Evolutionary conservation across 2,888 invertebrate genomes (phyloP), one percentile per base, ranked within the genome.

Genomic region (Ormyrus pomaceus): DNA sequence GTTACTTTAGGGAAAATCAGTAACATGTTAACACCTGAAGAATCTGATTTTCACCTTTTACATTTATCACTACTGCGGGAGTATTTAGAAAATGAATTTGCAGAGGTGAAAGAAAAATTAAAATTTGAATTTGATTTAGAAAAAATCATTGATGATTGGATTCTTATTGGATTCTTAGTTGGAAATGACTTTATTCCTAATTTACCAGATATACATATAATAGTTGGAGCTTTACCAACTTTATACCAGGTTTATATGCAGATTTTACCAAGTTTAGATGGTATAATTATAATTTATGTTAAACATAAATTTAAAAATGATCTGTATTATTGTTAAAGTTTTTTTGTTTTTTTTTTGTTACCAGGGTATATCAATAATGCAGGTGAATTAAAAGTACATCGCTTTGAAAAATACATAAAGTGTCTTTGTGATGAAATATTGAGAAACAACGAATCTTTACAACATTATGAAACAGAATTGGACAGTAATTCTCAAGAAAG

Each of bases 141-240:
- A 88, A 95, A 95, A 83, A 94, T 99, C 75, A 97, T 99, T 46
- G 99, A 99, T 88, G 99, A 99, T 91, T 99, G 99, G 99, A 95
- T 99, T 45, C 91, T 99, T 10, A 97, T 99, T 97, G 97, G 98
- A 0, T 99, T 99, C 90, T 91, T 99, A 45, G 97, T 99, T 11
- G 99, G 99, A 82, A 99, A 99, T 89, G 99, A 99, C 91, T 99
- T 99, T 91, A 96, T 99, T 86, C 99, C 99, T 0, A 95, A 99
- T 92, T 92, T 99, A 82, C 99, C 99, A 3, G 95, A 98, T 90
- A 93, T 99, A 90, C 98, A 99, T 91, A 99, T 99, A 83, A 94
- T 94, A 83, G 95, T 96, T 87, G 97, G 98, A 86, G 97, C 98
- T 9, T 91, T 99, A 82, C 96, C 98, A 0, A 89, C 96, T 80